phyloP scores from a whole-genome alignment of 1,140 invertebrate genomes.

The Leguminivora glycinivorella region DNA sequence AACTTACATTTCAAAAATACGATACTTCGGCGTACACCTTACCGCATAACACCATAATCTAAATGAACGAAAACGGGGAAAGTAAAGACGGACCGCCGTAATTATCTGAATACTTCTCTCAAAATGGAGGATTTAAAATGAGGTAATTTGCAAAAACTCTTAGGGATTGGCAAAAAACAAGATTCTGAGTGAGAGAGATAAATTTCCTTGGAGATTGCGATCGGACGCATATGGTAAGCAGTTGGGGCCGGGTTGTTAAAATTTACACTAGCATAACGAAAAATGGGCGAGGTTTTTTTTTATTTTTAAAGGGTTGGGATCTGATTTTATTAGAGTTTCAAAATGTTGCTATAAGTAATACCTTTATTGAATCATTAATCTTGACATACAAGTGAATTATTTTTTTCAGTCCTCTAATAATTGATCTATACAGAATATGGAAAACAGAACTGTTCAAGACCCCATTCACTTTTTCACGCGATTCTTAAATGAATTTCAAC shows the following conservation, averaged over 20 bases:
- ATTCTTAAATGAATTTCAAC: too few species aligned
- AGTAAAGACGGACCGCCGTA: slow-evolving; percentile 25
- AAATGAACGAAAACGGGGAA: slow-evolving; percentile 46
- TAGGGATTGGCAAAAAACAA: slow-evolving; percentile 36
- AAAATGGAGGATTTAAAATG: slow-evolving; percentile 40
- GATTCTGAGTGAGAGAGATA: slow-evolving; percentile 36
- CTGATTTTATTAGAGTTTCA: not conserved
- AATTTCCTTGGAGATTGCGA: slow-evolving; percentile 48
- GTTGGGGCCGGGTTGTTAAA: slow-evolving; percentile 42
- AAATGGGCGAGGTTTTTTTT: slow-evolving; percentile 32
- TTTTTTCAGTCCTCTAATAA: too few species aligned
- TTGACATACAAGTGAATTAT: too few species aligned
- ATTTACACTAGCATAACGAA: slow-evolving; percentile 23
- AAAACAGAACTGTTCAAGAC: too few species aligned
- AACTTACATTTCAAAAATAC: not conserved
- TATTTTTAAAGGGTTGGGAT: slow-evolving; percentile 16
- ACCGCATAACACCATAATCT: slow-evolving; percentile 37
- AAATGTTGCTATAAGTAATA: not conserved
- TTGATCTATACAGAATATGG: too few species aligned
- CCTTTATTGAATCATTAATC: too few species aligned
- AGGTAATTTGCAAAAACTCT: slow-evolving; percentile 38
- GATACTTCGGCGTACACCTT: not conserved
- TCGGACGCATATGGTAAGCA: slow-evolving; percentile 60
- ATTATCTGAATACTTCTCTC: slow-evolving; percentile 36
- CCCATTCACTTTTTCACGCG: too few species aligned